Conservation (phyloP, 2,797 vertebrate genomes). For the Gila robusta region DNA sequence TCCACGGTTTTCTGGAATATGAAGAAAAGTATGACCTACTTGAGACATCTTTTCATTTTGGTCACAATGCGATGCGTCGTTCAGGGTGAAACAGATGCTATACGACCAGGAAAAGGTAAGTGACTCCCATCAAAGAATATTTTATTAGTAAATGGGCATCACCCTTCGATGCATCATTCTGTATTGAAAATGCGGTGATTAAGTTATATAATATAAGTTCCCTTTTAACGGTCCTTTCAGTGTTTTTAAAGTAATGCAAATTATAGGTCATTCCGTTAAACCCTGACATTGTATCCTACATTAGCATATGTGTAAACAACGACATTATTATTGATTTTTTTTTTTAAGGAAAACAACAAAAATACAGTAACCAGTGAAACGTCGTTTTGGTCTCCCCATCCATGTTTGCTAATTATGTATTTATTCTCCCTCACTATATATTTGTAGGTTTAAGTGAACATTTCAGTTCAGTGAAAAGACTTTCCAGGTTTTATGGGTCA, state of each 20-base stretch:
- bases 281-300: neutral
- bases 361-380: neutral
- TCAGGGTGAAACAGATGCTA: conserved; percentile 57
- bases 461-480: neutral
- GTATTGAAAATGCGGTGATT: neutral
- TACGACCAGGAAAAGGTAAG: conserved; percentile 74
- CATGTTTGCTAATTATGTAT: neutral
- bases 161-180: neutral
- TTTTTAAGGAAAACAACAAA: neutral
- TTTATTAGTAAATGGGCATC: conserved; percentile 28
- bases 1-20: conserved; percentile 60
- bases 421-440: neutral
- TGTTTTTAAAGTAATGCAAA: neutral
- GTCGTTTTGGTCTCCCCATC: neutral
- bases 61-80: conserved; percentile 50
- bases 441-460: neutral
- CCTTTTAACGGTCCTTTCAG: neutral
- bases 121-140: conserved; percentile 41
- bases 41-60: conserved; percentile 72
- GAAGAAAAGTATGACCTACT: conserved; percentile 68
- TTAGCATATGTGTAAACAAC: neutral
- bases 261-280: neutral
- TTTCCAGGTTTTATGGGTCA: neutral
- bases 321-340: neutral
- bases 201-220: neutral